These are phyloP conservation scores for Cherax destructor DNA, from an alignment of 1,140 invertebrate species.

Conservation along the genomic window DNA sequence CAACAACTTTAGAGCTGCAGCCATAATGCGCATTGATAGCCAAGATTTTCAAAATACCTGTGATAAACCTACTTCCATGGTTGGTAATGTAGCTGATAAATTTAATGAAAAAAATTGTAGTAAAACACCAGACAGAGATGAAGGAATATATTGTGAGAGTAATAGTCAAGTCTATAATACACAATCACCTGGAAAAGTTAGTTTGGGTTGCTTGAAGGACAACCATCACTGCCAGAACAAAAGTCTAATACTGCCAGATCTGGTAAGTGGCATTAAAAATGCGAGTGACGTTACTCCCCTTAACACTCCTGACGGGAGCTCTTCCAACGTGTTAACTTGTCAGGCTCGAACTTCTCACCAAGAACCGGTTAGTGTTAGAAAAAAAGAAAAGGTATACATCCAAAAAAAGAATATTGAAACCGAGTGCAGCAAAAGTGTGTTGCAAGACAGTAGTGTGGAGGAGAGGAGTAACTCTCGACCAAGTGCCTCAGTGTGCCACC, in stretches of 20 bases:
- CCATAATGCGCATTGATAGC: constrained; percentile 10
- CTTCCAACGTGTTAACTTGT: constrained; percentile 18
- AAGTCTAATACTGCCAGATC: constrained; percentile 42
- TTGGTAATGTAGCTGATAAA: not conserved
- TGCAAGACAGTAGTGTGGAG: not conserved
- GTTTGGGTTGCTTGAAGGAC: not conserved
- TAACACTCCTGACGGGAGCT: constrained; percentile 35
- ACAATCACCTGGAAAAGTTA: not conserved
- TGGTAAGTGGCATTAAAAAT: constrained; percentile 53
- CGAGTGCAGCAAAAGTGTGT: not conserved
- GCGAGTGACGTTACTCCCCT: constrained; percentile 56
- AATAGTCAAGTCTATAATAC: not conserved
- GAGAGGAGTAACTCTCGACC: not conserved
- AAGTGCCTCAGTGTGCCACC: constrained; percentile 4
- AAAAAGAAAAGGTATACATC: not conserved
- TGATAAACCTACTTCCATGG: not conserved
- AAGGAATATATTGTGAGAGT: not conserved
- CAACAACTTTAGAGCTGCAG: constrained; percentile 45
- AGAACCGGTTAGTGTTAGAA: constrained; percentile 1
- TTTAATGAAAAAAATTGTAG: not conserved
- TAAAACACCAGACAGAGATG: not conserved
- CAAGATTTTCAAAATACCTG: not conserved
- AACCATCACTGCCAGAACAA: not conserved
- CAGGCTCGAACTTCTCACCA: constrained; percentile 2
- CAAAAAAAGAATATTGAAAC: not conserved